Base-by-base conservation (phyloP, 53 echinoderm and acorn worm genomes). In the Echinometra lucunter region DNA sequence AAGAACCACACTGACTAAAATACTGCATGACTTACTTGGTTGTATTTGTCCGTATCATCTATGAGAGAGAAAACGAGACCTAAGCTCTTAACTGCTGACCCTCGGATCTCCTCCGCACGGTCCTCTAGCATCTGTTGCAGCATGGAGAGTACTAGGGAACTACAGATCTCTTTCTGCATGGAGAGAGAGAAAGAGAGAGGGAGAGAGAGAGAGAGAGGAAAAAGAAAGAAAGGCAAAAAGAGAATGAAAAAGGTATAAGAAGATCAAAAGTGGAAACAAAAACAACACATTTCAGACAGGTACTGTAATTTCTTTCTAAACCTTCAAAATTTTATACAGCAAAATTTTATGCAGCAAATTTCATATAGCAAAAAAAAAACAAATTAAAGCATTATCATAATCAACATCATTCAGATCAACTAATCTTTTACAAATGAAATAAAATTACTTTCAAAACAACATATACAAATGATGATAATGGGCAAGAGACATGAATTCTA, bases 61-160 rank as follows among this genome's bases (percentile, higher is more conserved):
- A 97, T 96, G 44, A 97, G 95, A 19, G 98, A 95, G 94, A 97
- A 97, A 25, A 98, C 97, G 37, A 98, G 95, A 25, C 98, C 98
- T 15, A 98, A 94, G 82, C 98, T 98, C 53, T 97, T 96, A 42
- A 98, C 96, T 60, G 97, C 98, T 5, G 97, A 97, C 58, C 95
- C 95, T 32, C 97, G 58, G 28, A 98, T 98, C 66, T 96, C 95
- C 90, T 98, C 98, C 8, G 96, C 95, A 85, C 98, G 96, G 78
- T 98, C 98, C 49, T 98, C 96, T 17, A 98, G 87, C 45, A 97
- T 95, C 95, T 98, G 98, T 66, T 98, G 98, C 57, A 98, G 89
- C 98, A 98, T 98, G 93, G 98, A 98, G 49, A 98, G 94, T 35
- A 98, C 96, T 74, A 98, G 92, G 45, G 98, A 98, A 91, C 98